Evolutionary conservation across 1,140 invertebrate species (phyloP), one percentile per base, ranked within the genome.

Genomic region (Pemphigus obesinymphae): DNA sequence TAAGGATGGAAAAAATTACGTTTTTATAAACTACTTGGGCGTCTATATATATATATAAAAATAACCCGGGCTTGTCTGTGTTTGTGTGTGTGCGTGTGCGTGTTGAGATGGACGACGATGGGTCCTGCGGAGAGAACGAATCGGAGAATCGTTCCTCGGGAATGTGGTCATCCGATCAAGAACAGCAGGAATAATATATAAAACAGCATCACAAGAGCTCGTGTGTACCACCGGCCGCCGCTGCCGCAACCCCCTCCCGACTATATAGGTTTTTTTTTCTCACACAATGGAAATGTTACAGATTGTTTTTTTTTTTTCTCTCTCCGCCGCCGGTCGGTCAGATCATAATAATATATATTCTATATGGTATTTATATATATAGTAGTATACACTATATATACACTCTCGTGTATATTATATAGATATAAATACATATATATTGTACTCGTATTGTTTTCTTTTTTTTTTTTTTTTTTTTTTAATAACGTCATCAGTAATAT

Each of bases 11-110:
- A 66, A 70, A 70, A 43, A 43, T 40, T 4, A 43, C 11, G 66
- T 43, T 11, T 45, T 68, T 68, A 68, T 68, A 40, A 68, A 40
- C 61, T 7, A 45, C 20, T n/a, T 11, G 11, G 26, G 29, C 31
- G 73, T 78, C 13, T 75, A 34, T n/a, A n/a, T n/a, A n/a, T n/a
- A n/a, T n/a, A n/a, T n/a, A n/a, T 75, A 75, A 75, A 75, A 75
- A 75, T 75, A 75, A 75, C 45, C 45, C 15, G 29, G 6, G 3
- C 26, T n/a, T n/a, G n/a, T n/a, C n/a, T n/a, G n/a, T n/a, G n/a
- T n/a, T n/a, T n/a, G n/a, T n/a, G n/a, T n/a, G n/a, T 5, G 5
- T 7, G 70, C 17, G 58, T 61, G 20, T 23, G 53, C 23, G 58
- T 61, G 55, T 58, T 66, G 31, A 23, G 66, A 15, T 15, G 43